Evolutionary conservation across 2,888 invertebrate genomes (phyloP), one percentile per base, ranked within the genome.

Genomic region (Ophion obscuratus): DNA sequence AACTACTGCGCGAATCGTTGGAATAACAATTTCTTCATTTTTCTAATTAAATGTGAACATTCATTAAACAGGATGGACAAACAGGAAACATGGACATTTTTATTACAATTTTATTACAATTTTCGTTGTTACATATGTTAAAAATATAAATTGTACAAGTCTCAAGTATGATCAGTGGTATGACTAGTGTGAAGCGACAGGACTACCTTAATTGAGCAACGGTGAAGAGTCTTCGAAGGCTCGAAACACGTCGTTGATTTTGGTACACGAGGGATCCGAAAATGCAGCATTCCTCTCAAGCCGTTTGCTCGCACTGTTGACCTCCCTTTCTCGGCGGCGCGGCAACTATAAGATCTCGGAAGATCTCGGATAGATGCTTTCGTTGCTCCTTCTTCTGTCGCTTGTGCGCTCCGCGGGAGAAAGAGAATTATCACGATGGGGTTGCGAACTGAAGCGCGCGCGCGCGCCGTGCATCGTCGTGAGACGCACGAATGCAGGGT

Each of bases 401-500:
- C 44, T 61, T 31, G 40, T 67, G 73, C 77, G 36, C 66, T 62
- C 78, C 47, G 20, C 53, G 61, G 20, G 59, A 83, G 73, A 78
- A 62, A 75, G 82, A 70, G 61, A 73, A 83, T 86, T 88, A 89
- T 87, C 90, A 89, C 89, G 88, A 90, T 90, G 88, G 89, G 89
- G 88, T 88, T 89, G 89, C 89, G 68, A 83, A 82, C 36, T 81
- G 85, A 74, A 70, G 64, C 66, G 75, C 59, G 71, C 27, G 53
- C 53, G 53, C 53, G 53, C 53, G 3, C 9, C 5, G 6, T 40
- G 40, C 47, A 47, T 61, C 53, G 36, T 70, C 31, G 71, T 64
- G 61, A 85, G 83, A 88, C 90, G 89, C 91, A 92, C 90, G 90
- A 90, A 90, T 91, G 90, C 91, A 89, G 90, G 88, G 88, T 91